Evolutionary conservation across 2,888 invertebrate species (phyloP).

Genomic region (Diadromus collaris): DNA sequence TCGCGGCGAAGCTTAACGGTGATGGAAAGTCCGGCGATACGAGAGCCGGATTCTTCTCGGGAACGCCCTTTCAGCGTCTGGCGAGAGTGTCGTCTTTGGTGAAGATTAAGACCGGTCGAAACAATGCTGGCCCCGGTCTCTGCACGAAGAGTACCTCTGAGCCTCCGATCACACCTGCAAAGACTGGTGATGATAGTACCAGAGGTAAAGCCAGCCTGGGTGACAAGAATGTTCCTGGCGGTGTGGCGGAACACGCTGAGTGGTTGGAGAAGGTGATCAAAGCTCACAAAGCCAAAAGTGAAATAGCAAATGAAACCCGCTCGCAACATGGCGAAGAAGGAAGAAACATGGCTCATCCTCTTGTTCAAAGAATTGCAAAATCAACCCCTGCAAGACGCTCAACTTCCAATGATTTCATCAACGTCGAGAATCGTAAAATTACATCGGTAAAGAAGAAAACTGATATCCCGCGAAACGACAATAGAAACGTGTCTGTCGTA

Average conservation of each 20-base stretch:
- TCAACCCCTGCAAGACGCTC: background rate
- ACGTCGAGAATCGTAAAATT: background rate
- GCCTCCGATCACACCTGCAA: background rate
- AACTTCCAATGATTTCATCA: background rate
- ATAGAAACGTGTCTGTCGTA: constrained; percentile 64
- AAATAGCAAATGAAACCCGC: background rate
- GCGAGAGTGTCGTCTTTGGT: constrained; percentile 48
- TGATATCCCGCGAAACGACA: background rate
- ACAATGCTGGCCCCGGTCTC: constrained; percentile 4
- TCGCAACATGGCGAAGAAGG: background rate
- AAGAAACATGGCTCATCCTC: constrained; percentile 10
- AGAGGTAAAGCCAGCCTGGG: background rate
- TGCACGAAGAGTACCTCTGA: constrained; percentile 30
- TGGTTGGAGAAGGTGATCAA: constrained; percentile 59
- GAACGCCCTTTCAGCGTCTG: constrained; percentile 52
- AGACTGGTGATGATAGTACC: background rate
- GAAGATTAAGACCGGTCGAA: constrained; percentile 42
- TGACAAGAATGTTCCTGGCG: constrained; percentile 25
- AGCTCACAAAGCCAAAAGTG: constrained; percentile 25
- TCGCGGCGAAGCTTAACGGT: background rate
- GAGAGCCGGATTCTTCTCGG: constrained; percentile 44
- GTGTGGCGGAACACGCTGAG: constrained; percentile 35
- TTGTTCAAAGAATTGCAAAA: constrained; percentile 21
- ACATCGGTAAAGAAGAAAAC: constrained; percentile 7
- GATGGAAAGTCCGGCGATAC: background rate